Percentiles rank a stretch among this genome's conserved stretches.
These are phyloP conservation scores for Portevinia maculata DNA, from an alignment of 2,888 invertebrate species.

Conservation along the genomic window DNA sequence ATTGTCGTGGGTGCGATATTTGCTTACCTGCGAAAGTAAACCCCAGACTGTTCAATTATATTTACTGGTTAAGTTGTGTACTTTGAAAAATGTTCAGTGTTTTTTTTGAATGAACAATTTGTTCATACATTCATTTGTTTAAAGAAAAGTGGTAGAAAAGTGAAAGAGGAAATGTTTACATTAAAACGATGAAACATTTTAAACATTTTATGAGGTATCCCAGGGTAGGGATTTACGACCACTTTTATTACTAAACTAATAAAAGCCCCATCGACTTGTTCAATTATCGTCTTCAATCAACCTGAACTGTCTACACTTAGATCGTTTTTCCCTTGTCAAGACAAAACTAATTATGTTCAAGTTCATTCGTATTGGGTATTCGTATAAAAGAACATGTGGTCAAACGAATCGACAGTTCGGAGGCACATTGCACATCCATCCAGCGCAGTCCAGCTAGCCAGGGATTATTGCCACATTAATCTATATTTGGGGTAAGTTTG, in stretches of 20 bases:
- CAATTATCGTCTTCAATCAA: constrained; percentile 25
- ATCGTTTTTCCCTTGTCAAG: no score
- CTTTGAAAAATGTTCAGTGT: no score
- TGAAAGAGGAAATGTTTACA: no score
- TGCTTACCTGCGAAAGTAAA: constrained; percentile 3
- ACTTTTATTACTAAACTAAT: constrained; percentile 6
- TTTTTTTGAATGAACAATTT: no score
- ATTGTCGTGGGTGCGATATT: constrained; percentile 31
- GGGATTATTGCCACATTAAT: constrained; percentile 44
- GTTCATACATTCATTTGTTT: no score
- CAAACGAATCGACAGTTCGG: constrained; percentile 42
- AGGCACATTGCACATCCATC: constrained; percentile 4
- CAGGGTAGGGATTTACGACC: constrained; percentile 10
- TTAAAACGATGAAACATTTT: no score
- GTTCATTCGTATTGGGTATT: constrained; percentile 16
- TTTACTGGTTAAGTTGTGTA: constrained; percentile 30
- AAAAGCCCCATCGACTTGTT: constrained; percentile 20
- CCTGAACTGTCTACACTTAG: constrained; percentile 36
- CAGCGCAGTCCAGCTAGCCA: not conserved
- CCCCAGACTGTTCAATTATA: constrained; percentile 6
- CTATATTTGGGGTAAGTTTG: constrained; percentile 60
- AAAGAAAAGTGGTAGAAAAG: no score
- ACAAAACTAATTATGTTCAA: constrained; percentile 47
- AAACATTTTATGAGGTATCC: constrained; percentile 2
- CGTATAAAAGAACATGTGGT: constrained; percentile 42